Evolutionary conservation across 2,797 vertebrate genomes (phyloP).

Genomic region (Trichosurus vulpecula): DNA sequence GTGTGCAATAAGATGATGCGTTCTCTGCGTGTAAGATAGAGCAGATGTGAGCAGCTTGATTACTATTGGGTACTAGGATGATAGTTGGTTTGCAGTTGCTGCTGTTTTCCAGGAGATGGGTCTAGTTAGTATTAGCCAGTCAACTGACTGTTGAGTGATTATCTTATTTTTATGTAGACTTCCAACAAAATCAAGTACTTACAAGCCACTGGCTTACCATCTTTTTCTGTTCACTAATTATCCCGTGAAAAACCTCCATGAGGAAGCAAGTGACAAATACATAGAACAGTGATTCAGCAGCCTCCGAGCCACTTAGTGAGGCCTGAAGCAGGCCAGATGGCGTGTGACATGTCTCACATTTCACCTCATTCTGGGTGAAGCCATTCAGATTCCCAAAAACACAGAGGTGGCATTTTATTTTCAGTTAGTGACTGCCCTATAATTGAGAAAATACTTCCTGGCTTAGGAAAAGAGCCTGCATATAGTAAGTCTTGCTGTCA

Average conservation of each 20-base stretch:
- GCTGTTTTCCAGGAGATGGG: conserved; percentile 61
- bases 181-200: conserved; percentile 53
- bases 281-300: conserved; percentile 62
- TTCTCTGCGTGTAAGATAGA: conserved; percentile 32
- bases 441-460: conserved; percentile 66
- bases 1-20: conserved; percentile 62
- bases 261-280: conserved; percentile 70
- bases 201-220: conserved; percentile 68
- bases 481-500: conserved; percentile 59
- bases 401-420: conserved; percentile 59
- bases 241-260: conserved; percentile 70
- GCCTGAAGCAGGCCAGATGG: conserved; percentile 48
- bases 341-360: conserved; percentile 68
- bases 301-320: conserved; percentile 68
- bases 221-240: conserved; percentile 63
- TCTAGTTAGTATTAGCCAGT: conserved; percentile 32
- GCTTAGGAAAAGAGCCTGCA: conserved; percentile 37
- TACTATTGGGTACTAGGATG: conserved; percentile 70
- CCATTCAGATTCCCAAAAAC: conserved; percentile 23
- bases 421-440: conserved; percentile 60
- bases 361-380: conserved; percentile 49
- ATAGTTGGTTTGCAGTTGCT: conserved; percentile 40
- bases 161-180: conserved; percentile 55
- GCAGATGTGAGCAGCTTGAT: conserved; percentile 38
- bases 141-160: conserved; percentile 50